Evolutionary conservation across 2,113 vertebrate genomes (phyloP).

Genomic region (Actinemys pallida): DNA sequence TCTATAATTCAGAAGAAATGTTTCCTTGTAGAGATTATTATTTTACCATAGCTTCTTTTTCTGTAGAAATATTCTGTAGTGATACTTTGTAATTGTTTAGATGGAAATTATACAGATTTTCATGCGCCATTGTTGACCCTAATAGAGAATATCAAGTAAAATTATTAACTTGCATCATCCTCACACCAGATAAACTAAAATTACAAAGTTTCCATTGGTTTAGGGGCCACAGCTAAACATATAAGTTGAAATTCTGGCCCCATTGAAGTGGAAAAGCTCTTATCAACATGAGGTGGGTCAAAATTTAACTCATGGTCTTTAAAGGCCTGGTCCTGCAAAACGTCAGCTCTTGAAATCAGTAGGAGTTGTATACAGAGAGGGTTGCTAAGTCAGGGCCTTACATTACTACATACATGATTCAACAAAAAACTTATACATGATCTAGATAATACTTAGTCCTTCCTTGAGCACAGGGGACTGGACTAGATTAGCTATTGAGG

Average conservation of each 20-base stretch:
- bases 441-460: neutral
- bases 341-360: neutral
- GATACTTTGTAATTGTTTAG: neutral
- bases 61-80: neutral
- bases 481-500: neutral
- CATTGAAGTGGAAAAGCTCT: neutral
- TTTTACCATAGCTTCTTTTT: neutral
- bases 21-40: neutral
- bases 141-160: neutral
- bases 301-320: neutral
- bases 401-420: neutral
- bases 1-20: neutral
- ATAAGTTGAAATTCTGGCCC: neutral
- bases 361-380: neutral
- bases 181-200: neutral
- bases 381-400: fast-evolving
- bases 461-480: neutral
- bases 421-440: fast-evolving
- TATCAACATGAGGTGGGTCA: neutral
- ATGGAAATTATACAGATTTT: neutral
- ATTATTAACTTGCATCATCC: neutral
- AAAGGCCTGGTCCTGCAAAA: neutral
- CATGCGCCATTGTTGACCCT: neutral
- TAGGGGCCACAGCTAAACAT: neutral
- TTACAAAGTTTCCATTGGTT: neutral